Evolutionary conservation across 2,888 invertebrate genomes (phyloP).

Genomic region (Lasioglossum lativentre): DNA sequence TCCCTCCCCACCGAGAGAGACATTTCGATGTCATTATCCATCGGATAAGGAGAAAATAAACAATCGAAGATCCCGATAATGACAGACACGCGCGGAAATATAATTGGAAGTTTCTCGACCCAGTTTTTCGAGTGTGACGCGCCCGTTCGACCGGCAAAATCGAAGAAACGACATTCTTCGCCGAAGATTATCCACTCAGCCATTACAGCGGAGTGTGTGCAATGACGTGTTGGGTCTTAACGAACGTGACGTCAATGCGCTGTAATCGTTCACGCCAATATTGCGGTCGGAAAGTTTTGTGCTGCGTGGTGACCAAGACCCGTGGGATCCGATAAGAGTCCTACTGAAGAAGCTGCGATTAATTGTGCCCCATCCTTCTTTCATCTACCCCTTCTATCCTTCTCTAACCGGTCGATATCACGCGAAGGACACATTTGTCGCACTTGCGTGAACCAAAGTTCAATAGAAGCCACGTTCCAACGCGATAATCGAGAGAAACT

Average conservation of each 20-base stretch:
- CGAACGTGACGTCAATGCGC: conserved; percentile 63
- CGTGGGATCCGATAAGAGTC: conserved; percentile 42
- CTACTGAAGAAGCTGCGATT: conserved; percentile 61
- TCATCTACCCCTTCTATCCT: neutral
- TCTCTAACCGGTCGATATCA: conserved; percentile 45
- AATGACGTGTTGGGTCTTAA: conserved; percentile 56
- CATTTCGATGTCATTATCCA: neutral
- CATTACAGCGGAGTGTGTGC: conserved; percentile 56
- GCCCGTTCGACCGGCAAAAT: conserved; percentile 9
- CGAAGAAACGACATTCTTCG: conserved; percentile 39
- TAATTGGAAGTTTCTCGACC: conserved; percentile 48
- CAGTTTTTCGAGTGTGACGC: conserved; percentile 24
- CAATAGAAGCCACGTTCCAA: conserved; percentile 15
- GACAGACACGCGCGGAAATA: conserved; percentile 17
- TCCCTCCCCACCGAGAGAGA: neutral
- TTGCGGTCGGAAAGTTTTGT: conserved; percentile 57
- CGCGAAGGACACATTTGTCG: conserved; percentile 30
- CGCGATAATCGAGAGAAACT: neutral
- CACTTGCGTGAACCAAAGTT: conserved; percentile 40
- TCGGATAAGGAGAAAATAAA: conserved; percentile 1
- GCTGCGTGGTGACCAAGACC: conserved; percentile 39
- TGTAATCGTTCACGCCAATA: conserved; percentile 64
- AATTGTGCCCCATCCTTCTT: conserved; percentile 46
- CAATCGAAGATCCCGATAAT: conserved; percentile 1
- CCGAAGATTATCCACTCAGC: conserved; percentile 52